phyloP scores from a whole-genome alignment of 1,140 invertebrate genomes.

The Grapholita molesta region DNA sequence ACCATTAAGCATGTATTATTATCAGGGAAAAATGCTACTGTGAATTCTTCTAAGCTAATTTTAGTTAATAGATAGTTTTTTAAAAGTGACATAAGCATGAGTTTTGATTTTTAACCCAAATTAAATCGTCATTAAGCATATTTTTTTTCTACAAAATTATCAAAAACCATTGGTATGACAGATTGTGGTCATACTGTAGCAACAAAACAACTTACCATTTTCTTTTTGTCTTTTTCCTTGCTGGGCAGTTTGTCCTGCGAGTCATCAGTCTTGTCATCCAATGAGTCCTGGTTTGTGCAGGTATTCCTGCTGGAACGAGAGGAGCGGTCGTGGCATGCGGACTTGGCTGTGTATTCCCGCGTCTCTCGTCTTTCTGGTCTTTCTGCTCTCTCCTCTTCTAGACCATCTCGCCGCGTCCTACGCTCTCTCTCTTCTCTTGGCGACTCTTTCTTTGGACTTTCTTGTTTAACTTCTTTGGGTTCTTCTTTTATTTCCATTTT shows the following conservation, averaged over 20 bases:
- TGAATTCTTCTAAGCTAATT: too few species aligned
- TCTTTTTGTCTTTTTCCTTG: slow-evolving; percentile 74
- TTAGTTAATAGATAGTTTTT: too few species aligned
- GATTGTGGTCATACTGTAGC: too few species aligned
- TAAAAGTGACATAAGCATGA: too few species aligned
- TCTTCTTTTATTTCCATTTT: slow-evolving; percentile 37
- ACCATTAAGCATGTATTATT: too few species aligned
- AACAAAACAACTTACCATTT: slow-evolving; percentile 71
- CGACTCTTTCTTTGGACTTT: slow-evolving; percentile 21
- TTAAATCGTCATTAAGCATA: too few species aligned
- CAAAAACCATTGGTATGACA: slow-evolving; percentile 10
- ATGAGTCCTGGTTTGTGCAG: slow-evolving; percentile 58
- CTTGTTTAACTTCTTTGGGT: slow-evolving; percentile 35
- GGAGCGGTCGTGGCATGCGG: slow-evolving; percentile 66
- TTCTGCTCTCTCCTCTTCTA: too few species aligned
- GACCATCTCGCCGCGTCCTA: slow-evolving; percentile 3
- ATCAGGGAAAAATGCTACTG: too few species aligned
- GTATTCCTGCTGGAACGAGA: slow-evolving; percentile 64
- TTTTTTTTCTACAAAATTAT: too few species aligned
- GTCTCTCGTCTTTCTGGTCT: slow-evolving; percentile 48
- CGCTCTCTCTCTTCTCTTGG: slow-evolving; percentile 38
- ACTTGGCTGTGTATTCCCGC: slow-evolving; percentile 57
- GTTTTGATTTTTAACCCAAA: too few species aligned
- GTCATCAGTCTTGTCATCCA: slow-evolving; percentile 68
- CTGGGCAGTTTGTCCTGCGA: slow-evolving; percentile 79